These are phyloP conservation scores for Acrobasis suavella DNA, from an alignment of 2,888 invertebrate species.

Conservation along the genomic window DNA sequence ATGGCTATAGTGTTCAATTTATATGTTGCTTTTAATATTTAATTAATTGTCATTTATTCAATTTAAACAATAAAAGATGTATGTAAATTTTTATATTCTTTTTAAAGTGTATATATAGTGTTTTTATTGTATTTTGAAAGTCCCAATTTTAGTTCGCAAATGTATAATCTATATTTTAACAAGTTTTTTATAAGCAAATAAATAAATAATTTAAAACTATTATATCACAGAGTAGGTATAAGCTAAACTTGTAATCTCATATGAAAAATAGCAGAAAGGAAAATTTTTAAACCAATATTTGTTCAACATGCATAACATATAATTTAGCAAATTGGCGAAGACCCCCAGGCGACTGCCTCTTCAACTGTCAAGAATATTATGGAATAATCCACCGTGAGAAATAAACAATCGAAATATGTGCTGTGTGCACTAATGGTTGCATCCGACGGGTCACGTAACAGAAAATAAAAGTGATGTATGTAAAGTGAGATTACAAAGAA, in stretches of 20 bases:
- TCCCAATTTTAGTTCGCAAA: too few relatives aligned
- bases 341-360: not conserved
- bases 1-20: too few relatives aligned
- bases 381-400: conserved; percentile 14
- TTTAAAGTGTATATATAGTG: too few relatives aligned
- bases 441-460: conserved; percentile 20
- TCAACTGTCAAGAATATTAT: conserved; percentile 14
- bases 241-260: not conserved
- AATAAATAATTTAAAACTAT: too few relatives aligned
- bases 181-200: too few relatives aligned
- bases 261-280: not conserved
- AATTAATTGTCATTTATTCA: too few relatives aligned
- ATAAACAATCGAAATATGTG: conserved; percentile 19
- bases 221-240: not conserved
- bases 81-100: too few relatives aligned
- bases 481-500: conserved; percentile 23
- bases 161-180: too few relatives aligned
- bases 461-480: conserved; percentile 21
- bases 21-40: too few relatives aligned
- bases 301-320: conserved; percentile 1
- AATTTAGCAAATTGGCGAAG: not conserved
- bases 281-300: not conserved
- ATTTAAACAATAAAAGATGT: too few relatives aligned
- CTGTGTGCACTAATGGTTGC: conserved; percentile 13
- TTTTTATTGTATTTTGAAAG: too few relatives aligned